Conservation (phyloP, 1,140 invertebrate species). For the Caerostris darwini region DNA sequence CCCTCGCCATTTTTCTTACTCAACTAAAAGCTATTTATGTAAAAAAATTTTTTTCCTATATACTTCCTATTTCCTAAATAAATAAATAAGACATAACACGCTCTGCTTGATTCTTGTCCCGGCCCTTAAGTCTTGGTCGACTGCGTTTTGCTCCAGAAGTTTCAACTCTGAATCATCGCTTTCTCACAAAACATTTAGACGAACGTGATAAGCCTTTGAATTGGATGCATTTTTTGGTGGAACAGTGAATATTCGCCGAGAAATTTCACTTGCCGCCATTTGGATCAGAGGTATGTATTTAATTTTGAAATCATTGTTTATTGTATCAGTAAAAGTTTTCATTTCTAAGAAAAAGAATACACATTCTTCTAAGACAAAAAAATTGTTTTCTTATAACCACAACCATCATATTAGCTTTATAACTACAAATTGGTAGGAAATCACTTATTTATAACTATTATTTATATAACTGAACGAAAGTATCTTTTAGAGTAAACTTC, state of each 20-base stretch:
- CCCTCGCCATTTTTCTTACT: neutral
- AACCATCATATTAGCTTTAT: too few species aligned
- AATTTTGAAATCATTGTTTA: neutral
- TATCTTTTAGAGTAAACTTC: too few species aligned
- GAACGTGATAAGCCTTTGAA: neutral
- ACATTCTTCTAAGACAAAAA: too few species aligned
- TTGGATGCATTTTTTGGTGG: neutral
- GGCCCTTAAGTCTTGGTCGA: neutral
- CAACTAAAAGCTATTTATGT: neutral
- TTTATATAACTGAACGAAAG: too few species aligned
- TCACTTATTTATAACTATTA: too few species aligned
- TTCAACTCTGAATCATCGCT: neutral
- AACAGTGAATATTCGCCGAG: neutral
- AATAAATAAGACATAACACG: neutral
- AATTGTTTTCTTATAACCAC: too few species aligned
- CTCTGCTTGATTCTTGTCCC: neutral
- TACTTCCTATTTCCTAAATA: neutral
- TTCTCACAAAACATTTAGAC: conserved; percentile 1
- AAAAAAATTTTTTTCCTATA: neutral
- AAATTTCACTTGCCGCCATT: neutral
- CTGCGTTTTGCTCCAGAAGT: conserved; percentile 7
- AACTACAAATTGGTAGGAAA: too few species aligned
- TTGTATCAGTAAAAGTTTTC: too few species aligned
- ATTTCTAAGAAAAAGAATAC: too few species aligned
- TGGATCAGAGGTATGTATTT: neutral